Conservation (phyloP, 2,888 invertebrate species). For the Pheosia tremula region DNA sequence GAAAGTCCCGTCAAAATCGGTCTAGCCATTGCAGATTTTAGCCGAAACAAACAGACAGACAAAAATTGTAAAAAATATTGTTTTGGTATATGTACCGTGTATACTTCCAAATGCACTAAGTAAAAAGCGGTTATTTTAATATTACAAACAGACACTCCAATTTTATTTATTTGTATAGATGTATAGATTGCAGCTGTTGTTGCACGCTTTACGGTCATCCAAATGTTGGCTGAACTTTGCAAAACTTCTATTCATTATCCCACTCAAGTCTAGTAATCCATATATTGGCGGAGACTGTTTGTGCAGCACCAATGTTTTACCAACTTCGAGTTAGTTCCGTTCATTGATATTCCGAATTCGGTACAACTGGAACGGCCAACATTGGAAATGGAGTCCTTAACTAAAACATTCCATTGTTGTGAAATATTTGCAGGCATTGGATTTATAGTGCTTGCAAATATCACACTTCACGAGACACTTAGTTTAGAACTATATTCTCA, state of each 20-base stretch:
- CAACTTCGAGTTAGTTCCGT: conserved; percentile 19
- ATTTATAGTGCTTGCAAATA: not conserved
- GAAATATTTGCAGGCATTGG: not conserved
- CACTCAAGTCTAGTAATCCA: conserved; percentile 25
- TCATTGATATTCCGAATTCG: conserved; percentile 20
- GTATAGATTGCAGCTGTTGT: conserved; percentile 27
- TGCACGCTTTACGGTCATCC: conserved; percentile 18
- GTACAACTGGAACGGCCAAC: conserved; percentile 8
- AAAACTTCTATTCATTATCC: conserved; percentile 39
- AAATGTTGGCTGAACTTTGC: conserved; percentile 30
- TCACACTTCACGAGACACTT: not conserved
- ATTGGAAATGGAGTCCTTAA: not conserved
- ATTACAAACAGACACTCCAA: too few species aligned
- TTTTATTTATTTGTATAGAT: not conserved
- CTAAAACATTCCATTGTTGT: conserved; percentile 2
- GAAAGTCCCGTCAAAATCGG: too few species aligned
- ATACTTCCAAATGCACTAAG: too few species aligned
- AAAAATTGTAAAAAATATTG: too few species aligned
- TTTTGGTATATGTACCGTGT: too few species aligned
- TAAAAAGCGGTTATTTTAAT: too few species aligned
- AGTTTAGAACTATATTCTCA: not conserved
- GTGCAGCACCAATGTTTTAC: conserved; percentile 27
- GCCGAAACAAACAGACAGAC: too few species aligned
- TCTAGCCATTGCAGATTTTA: too few species aligned
- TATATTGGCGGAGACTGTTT: conserved; percentile 21